These are phyloP conservation scores for Echinometra lucunter DNA, from an alignment of 53 echinoderm and acorn worm genomes.

Conservation along the genomic window DNA sequence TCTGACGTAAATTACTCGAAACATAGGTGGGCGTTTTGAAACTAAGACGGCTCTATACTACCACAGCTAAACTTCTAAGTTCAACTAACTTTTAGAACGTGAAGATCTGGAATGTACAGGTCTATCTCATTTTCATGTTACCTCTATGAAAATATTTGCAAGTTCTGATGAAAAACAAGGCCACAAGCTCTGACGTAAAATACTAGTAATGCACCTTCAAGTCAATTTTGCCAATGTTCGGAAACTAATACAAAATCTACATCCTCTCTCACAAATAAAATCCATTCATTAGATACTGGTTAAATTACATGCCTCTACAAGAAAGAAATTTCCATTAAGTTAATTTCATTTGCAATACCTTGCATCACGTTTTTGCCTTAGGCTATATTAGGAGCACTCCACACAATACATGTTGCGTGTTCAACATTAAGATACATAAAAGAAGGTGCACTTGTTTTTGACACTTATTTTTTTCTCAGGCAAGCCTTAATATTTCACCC, in stretches of 20 bases:
- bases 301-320: background rate
- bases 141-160: too few relatives aligned
- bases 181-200: background rate
- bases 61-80: too few relatives aligned
- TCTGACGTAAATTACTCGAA: too few relatives aligned
- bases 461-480: background rate
- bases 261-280: background rate
- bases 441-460: background rate
- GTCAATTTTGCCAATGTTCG: background rate
- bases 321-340: background rate
- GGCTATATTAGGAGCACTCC: background rate
- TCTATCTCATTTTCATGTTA: background rate
- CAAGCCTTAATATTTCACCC: background rate
- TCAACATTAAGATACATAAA: background rate
- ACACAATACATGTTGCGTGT: background rate
- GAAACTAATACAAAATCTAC: background rate
- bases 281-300: background rate
- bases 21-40: too few relatives aligned
- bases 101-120: background rate
- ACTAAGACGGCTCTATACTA: too few relatives aligned
- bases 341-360: conserved; percentile 1
- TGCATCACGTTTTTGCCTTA: background rate
- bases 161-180: background rate
- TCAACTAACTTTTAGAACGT: background rate
- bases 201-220: background rate